A percentile compares a stretch with the other conserved stretches of the same genome.
Evolutionary conservation across 2,888 invertebrate species (phyloP).

Genomic region (Pasiphila rectangulata): DNA sequence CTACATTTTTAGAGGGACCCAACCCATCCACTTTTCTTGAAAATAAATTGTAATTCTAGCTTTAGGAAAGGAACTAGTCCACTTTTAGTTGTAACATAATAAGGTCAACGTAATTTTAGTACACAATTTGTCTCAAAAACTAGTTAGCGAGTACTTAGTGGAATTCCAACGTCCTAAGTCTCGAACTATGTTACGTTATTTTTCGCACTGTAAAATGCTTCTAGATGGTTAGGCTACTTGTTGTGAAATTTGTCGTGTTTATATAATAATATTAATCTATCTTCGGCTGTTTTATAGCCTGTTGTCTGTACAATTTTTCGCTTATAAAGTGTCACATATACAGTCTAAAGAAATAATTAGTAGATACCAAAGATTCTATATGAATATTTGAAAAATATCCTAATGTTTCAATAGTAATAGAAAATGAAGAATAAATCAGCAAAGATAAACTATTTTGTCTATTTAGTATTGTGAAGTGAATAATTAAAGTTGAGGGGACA

Average conservation of each 20-base stretch:
- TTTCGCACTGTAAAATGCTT: conserved; percentile 9
- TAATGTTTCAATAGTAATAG: background rate
- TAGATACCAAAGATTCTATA: background rate
- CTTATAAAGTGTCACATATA: background rate
- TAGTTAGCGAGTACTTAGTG: conserved; percentile 41
- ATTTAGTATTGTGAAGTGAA: no score
- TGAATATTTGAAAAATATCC: background rate
- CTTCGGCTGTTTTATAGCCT: background rate
- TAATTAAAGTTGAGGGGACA: no score
- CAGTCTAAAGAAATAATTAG: background rate
- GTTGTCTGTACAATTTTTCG: background rate
- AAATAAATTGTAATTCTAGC: conserved; percentile 40
- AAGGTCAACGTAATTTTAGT: conserved; percentile 56
- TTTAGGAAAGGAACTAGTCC: conserved; percentile 75
- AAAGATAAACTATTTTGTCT: no score
- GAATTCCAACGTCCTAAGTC: conserved; percentile 40
- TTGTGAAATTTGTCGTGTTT: background rate
- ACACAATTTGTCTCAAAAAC: conserved; percentile 49
- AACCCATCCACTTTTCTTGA: conserved; percentile 2
- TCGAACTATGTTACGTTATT: conserved; percentile 20
- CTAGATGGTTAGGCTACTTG: background rate
- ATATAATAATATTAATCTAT: no score
- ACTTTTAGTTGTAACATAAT: conserved; percentile 58
- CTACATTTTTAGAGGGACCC: no score
- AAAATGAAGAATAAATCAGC: background rate